A percentile compares a stretch with the other conserved stretches of the same genome.
Evolutionary conservation across 2,113 vertebrate species (phyloP).

Genomic region (Mirza zaza): DNA sequence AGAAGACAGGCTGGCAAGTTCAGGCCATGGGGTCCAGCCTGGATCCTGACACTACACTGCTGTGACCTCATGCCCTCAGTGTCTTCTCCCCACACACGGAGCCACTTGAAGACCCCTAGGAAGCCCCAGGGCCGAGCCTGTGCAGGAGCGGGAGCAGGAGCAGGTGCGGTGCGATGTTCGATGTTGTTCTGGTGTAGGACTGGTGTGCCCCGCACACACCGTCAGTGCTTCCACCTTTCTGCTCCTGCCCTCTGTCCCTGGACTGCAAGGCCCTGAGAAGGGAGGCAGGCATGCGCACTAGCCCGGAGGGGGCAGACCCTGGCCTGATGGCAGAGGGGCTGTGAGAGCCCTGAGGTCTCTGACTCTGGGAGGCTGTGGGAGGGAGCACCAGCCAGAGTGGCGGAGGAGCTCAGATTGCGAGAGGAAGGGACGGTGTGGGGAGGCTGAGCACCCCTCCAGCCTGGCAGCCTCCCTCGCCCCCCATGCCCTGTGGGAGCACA

Average conservation of each 20-base stretch:
- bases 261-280: too few species aligned
- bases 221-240: neutral
- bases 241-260: neutral
- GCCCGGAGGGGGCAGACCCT: too few species aligned
- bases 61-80: neutral
- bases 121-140: neutral
- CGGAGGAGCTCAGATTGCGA: neutral
- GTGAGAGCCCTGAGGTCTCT: neutral
- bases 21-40: neutral
- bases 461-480: neutral
- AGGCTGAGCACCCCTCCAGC: neutral
- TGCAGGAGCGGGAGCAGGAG: neutral
- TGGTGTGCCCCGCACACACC: neutral
- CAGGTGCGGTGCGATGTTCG: neutral
- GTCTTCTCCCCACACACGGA: neutral
- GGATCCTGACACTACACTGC: neutral
- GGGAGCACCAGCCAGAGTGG: neutral
- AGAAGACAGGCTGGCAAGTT: neutral
- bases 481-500: neutral
- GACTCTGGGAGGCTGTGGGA: neutral
- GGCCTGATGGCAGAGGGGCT: neutral
- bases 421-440: neutral
- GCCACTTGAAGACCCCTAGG: neutral
- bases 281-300: neutral
- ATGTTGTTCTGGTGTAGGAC: neutral